Percentiles rank a stretch among this genome's conserved stretches.
Evolutionary conservation across 2,113 vertebrate species (phyloP).

Genomic region (Lampris megalopsis): DNA sequence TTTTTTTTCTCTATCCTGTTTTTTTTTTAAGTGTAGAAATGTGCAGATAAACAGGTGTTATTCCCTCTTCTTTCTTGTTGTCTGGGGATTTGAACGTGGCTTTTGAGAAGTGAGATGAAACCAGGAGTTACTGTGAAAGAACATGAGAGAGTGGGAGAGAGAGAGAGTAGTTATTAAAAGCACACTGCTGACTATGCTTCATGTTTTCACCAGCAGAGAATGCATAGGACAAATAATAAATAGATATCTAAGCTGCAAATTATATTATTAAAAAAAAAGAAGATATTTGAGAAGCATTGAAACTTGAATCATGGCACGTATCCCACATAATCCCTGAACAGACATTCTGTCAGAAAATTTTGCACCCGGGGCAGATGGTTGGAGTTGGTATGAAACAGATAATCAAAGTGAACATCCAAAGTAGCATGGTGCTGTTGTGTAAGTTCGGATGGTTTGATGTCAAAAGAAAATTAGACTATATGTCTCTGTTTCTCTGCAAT

Average conservation of each 20-base stretch:
- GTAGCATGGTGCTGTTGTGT: neutral
- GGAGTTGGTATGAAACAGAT: slow-evolving; percentile 13
- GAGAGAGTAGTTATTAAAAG: slow-evolving; percentile 66
- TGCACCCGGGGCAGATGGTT: slow-evolving; percentile 35
- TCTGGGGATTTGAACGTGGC: slow-evolving; percentile 62
- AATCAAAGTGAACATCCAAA: neutral
- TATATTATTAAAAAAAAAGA: slow-evolving; percentile 52
- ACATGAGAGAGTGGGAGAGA: slow-evolving; percentile 59
- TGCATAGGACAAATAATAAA: slow-evolving; percentile 57
- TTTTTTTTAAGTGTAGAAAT: slow-evolving; percentile 62
- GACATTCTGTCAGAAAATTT: slow-evolving; percentile 62
- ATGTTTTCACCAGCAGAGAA: slow-evolving; percentile 52
- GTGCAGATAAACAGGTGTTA: slow-evolving; percentile 73
- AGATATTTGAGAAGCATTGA: slow-evolving; percentile 49
- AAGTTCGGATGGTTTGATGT: too few relatives aligned
- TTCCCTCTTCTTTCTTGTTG: slow-evolving; percentile 58
- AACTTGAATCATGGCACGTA: slow-evolving; percentile 60
- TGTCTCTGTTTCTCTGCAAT: slow-evolving; percentile 9
- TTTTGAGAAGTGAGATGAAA: slow-evolving; percentile 67
- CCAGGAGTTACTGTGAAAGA: slow-evolving; percentile 77
- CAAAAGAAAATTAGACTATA: neutral
- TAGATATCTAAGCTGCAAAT: slow-evolving; percentile 49
- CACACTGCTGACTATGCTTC: slow-evolving; percentile 35
- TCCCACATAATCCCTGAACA: slow-evolving; percentile 69
- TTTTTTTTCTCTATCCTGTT: slow-evolving; percentile 13